A percentile compares a stretch with the other conserved stretches of the same genome.
Evolutionary conservation across 2,113 vertebrate genomes (phyloP).

Genomic region (Jaculus jaculus): DNA sequence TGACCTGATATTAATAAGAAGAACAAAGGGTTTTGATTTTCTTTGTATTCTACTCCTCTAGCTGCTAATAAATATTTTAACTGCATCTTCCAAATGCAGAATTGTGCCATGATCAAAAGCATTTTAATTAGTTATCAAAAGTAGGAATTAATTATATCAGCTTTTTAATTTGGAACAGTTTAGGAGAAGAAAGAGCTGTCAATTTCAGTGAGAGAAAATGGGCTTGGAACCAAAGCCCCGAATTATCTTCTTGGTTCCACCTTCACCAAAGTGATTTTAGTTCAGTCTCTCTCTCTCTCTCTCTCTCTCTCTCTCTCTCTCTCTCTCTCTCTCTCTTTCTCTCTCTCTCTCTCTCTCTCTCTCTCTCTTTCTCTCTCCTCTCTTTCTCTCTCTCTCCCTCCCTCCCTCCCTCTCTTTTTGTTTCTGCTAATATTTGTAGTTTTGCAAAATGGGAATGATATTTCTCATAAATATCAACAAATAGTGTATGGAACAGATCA

Average conservation of each 20-base stretch:
- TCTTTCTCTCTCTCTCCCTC: background rate
- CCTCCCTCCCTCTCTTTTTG: too few species aligned
- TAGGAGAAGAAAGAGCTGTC: background rate
- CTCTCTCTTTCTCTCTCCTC: too few species aligned
- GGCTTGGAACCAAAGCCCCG: background rate
- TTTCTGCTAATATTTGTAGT: slow-evolving; percentile 9
- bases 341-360: background rate
- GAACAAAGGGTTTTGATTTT: slow-evolving; percentile 33
- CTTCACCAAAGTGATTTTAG: background rate
- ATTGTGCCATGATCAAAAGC: slow-evolving; percentile 1
- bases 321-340: background rate
- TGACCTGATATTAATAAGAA: slow-evolving; percentile 44
- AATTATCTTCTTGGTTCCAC: background rate
- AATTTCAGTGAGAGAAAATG: background rate
- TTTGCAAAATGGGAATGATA: background rate
- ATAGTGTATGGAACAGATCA: background rate
- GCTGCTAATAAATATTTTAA: slow-evolving; percentile 53
- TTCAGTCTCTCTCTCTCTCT: background rate
- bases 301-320: background rate
- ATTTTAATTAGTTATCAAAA: slow-evolving; percentile 60
- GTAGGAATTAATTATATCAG: slow-evolving; percentile 14
- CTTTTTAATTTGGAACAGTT: background rate
- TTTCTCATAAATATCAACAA: background rate
- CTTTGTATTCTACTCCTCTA: slow-evolving; percentile 32
- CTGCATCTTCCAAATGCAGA: slow-evolving; percentile 11